Evolutionary conservation across 2,888 invertebrate genomes (phyloP).

Genomic region (Agriopis leucophaearia): DNA sequence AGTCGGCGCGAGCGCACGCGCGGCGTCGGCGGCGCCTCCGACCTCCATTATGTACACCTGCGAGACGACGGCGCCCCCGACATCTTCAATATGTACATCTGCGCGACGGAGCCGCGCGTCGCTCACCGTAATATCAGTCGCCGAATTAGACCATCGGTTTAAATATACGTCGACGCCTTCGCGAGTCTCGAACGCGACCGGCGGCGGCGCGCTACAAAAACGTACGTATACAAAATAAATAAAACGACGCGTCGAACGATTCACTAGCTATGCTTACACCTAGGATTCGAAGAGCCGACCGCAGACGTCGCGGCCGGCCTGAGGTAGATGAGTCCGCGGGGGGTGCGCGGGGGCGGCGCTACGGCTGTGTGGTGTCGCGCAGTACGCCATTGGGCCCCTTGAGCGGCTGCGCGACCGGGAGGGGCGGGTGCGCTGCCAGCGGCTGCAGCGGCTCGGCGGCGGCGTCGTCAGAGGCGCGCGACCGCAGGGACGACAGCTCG

Average conservation of each 20-base stretch:
- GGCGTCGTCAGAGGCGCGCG: slow-evolving; percentile 73
- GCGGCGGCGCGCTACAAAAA: slow-evolving; percentile 41
- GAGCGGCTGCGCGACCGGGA: slow-evolving; percentile 31
- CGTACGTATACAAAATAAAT: slow-evolving; percentile 62
- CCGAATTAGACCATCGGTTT: slow-evolving; percentile 44
- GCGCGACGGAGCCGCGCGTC: slow-evolving; percentile 24
- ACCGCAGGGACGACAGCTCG: slow-evolving; percentile 79
- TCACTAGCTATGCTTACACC: slow-evolving; percentile 78
- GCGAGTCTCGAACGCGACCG: slow-evolving; percentile 34
- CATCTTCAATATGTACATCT: slow-evolving; percentile 45
- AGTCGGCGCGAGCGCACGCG: slow-evolving; percentile 40
- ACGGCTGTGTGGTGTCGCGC: slow-evolving; percentile 52
- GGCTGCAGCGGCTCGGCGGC: slow-evolving; percentile 67
- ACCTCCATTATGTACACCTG: slow-evolving; percentile 45
- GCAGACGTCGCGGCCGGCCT: slow-evolving; percentile 58
- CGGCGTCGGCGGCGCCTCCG: slow-evolving; percentile 10
- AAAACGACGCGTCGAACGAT: slow-evolving; percentile 65
- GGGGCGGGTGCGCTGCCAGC: slow-evolving; percentile 40
- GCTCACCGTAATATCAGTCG: slow-evolving; percentile 45
- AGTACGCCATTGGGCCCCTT: slow-evolving; percentile 67
- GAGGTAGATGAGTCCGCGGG: slow-evolving; percentile 67
- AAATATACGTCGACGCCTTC: slow-evolving; percentile 48
- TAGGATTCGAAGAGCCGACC: slow-evolving; percentile 79
- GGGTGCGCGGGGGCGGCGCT: slow-evolving; percentile 32
- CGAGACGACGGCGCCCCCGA: slow-evolving; percentile 30